A percentile compares a stretch with the other conserved stretches of the same genome.
These are phyloP conservation scores for Athalia circularis DNA, from an alignment of 2,888 invertebrate genomes.

Conservation along the genomic window DNA sequence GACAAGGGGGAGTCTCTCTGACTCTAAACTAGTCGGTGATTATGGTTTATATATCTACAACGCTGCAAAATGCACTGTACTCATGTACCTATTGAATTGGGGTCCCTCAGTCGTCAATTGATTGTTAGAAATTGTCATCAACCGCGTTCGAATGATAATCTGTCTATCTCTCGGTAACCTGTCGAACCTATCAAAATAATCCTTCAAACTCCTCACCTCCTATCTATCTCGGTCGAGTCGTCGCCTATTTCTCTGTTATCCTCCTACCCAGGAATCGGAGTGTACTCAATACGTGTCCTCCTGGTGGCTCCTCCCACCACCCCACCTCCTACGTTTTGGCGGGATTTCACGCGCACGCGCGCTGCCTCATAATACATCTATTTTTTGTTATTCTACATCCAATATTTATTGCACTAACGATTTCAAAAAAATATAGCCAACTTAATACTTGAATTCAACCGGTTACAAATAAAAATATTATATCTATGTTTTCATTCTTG, in stretches of 20 bases:
- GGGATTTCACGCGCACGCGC: conserved; percentile 70
- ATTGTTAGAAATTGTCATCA: not conserved
- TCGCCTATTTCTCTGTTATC: too few species aligned
- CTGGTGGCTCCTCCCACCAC: conserved; percentile 44
- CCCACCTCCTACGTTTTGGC: conserved; percentile 65
- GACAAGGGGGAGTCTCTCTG: not conserved
- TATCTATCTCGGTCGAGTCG: too few species aligned
- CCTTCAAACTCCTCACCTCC: not conserved
- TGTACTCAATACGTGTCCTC: conserved; percentile 45
- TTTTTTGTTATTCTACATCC: conserved; percentile 41
- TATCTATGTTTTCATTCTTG: too few species aligned
- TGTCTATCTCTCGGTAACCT: conserved; percentile 7
- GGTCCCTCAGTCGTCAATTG: conserved; percentile 8
- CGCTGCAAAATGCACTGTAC: not conserved
- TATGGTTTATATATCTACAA: not conserved
- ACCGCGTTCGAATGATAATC: not conserved
- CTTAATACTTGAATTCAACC: too few species aligned
- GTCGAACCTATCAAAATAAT: conserved; percentile 5
- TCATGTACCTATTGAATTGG: not conserved
- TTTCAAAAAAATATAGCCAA: too few species aligned
- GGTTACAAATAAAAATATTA: too few species aligned
- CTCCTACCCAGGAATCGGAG: conserved; percentile 5
- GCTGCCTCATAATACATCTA: conserved; percentile 55
- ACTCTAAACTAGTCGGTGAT: not conserved
- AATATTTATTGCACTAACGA: too few species aligned